Evolutionary conservation across 2,888 invertebrate genomes (phyloP), one percentile per base, ranked within the genome.

Genomic region (Netelia inedita): DNA sequence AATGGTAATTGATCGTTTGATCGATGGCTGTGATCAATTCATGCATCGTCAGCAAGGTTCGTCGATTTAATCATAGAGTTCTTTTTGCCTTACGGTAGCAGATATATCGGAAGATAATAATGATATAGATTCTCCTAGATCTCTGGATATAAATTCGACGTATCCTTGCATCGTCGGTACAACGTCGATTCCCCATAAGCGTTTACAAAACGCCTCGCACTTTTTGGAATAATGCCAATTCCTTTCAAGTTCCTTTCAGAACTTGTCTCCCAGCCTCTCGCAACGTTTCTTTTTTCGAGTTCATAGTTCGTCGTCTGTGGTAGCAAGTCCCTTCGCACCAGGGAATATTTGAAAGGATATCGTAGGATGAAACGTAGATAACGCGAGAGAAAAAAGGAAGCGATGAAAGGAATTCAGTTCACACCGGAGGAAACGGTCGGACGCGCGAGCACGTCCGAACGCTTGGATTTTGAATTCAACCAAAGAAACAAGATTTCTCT

Each of bases 71-170:
- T 35, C 35, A 14, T 0, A 46, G 14, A 46, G 11, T 46, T 46
- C 14, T 46, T 46, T 11, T 8, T 46, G 46, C 46, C 35, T 35
- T 46, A 3, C 46, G 11, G 46, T 14, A 46, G 11, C 46, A 46
- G 14, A 46, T 14, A 14, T 46, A 46, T 46, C 23, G 11, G 50
- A 50, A 61, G 61, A 59, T 59, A 68, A 68, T 41, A 72, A 35
- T 43, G 10, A 19, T 21, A 78, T 43, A 59, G 61, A 46, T 63
- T 55, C 43, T 73, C 19, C 19, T n/a, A 46, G 10, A 63, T 78
- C 73, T 55, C 43, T 61, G 72, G 55, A 57, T 46, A 83, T 69
- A 79, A 74, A 83, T 83, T 78, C 23, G 73, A 46, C 61, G 74
- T 79, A 68, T 23, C 66, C 61, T 53, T 19, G 55, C 23, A 69